A percentile compares a stretch with the other conserved stretches of the same genome.
Evolutionary conservation across 2,113 vertebrate genomes (phyloP).

Genomic region (Pseudopipra pipra): DNA sequence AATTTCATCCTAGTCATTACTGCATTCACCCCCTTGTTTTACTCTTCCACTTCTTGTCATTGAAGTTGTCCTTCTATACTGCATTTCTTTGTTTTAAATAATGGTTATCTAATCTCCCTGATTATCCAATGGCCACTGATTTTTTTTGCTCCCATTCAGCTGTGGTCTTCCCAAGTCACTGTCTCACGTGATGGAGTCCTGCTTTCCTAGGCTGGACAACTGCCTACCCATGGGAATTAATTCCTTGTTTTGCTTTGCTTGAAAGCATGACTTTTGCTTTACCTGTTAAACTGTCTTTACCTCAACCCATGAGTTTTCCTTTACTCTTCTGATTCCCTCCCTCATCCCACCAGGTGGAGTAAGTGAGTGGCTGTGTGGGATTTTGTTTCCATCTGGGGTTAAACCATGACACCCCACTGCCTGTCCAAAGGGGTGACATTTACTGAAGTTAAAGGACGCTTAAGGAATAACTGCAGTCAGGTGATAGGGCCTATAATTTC

Average conservation of each 20-base stretch:
- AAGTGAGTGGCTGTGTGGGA: not conserved
- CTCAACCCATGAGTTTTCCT: not conserved
- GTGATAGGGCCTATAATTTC: not conserved
- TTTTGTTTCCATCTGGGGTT: not conserved
- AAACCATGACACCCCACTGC: not conserved
- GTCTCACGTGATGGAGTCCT: not conserved
- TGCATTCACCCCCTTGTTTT: too few relatives aligned
- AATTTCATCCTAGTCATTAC: too few relatives aligned
- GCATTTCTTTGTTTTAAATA: too few relatives aligned
- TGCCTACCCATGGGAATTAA: not conserved
- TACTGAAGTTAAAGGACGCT: not conserved
- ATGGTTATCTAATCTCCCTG: too few relatives aligned
- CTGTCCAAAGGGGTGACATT: not conserved
- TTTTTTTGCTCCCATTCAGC: too few relatives aligned
- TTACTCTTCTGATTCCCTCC: too few relatives aligned
- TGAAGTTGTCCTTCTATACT: too few relatives aligned
- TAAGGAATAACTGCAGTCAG: not conserved
- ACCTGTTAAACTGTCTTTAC: not conserved
- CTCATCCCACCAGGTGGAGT: not conserved
- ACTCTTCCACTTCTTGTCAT: too few relatives aligned
- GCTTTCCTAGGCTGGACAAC: not conserved
- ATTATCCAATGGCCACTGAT: too few relatives aligned
- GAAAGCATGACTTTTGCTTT: not conserved
- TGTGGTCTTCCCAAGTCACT: not conserved
- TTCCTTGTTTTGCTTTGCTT: not conserved